A percentile compares a stretch with the other conserved stretches of the same genome.
Conservation (phyloP, 2,888 invertebrate species). For the Copidosoma aretas region DNA sequence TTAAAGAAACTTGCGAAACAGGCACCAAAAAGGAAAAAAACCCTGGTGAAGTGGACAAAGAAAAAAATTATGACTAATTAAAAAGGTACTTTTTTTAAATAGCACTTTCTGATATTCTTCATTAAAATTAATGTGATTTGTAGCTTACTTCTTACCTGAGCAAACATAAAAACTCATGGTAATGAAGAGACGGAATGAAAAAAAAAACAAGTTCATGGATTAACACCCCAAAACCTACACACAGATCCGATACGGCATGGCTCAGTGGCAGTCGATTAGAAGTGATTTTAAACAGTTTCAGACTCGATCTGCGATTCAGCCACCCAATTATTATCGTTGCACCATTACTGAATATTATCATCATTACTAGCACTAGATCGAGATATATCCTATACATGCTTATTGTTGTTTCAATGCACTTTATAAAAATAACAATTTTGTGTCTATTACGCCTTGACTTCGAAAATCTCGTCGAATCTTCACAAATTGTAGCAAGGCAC, state of each 20-base stretch:
- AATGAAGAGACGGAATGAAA: constrained; percentile 68
- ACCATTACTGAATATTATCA: constrained; percentile 76
- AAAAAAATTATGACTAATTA: too few species aligned
- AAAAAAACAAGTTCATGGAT: constrained; percentile 83
- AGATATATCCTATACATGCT: constrained; percentile 68
- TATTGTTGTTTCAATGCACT: too few species aligned
- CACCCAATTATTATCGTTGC: constrained; percentile 78
- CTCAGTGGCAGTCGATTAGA: constrained; percentile 82
- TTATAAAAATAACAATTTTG: too few species aligned
- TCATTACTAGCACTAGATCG: constrained; percentile 71
- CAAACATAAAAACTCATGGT: constrained; percentile 71
- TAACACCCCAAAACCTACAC: constrained; percentile 75
- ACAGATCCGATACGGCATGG: constrained; percentile 78
- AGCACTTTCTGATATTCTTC: too few species aligned
- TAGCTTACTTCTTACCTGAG: constrained; percentile 25
- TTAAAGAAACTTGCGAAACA: constrained; percentile 82
- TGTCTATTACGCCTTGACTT: too few species aligned
- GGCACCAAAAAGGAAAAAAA: constrained; percentile 77
- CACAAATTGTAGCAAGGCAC: too few species aligned
- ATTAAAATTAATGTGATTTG: too few species aligned
- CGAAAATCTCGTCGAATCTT: too few species aligned
- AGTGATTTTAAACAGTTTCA: constrained; percentile 68
- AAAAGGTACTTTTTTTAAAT: too few species aligned
- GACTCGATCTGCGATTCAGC: constrained; percentile 62
- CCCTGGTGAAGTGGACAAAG: constrained; percentile 63